Evolutionary conservation across 1,140 invertebrate species (phyloP).

Genomic region (Drosophila busckii): DNA sequence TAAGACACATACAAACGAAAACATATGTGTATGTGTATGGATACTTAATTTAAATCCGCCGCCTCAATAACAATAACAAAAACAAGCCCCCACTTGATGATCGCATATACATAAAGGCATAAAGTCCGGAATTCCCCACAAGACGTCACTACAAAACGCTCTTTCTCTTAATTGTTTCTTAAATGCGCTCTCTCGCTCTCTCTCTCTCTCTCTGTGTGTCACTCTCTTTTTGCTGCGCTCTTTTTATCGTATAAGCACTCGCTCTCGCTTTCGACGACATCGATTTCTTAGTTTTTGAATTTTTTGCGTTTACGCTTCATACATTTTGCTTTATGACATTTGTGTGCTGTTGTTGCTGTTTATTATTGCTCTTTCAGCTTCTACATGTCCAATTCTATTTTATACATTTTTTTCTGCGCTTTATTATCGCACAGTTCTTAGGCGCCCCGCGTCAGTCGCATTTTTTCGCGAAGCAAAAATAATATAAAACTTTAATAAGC

Average conservation of each 20-base stretch:
- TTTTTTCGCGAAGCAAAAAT: conserved; percentile 48
- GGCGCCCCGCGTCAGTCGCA: neutral
- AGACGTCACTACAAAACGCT: conserved; percentile 60
- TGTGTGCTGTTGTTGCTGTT: conserved; percentile 18
- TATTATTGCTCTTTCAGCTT: conserved; percentile 12
- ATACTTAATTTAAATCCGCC: conserved; percentile 53
- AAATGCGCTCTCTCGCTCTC: conserved; percentile 5
- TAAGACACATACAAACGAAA: conserved; percentile 11
- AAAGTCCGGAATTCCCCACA: conserved; percentile 71
- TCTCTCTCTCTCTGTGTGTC: neutral
- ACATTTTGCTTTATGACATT: neutral
- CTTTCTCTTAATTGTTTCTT: too few relatives aligned
- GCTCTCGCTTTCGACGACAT: conserved; percentile 61
- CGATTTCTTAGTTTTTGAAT: conserved; percentile 43
- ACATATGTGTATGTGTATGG: neutral
- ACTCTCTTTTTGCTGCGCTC: conserved; percentile 1
- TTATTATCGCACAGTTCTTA: conserved; percentile 12
- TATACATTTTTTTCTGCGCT: neutral
- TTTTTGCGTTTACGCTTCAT: conserved; percentile 26
- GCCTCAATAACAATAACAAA: conserved; percentile 44
- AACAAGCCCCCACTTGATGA: conserved; percentile 47
- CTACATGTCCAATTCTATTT: conserved; percentile 1
- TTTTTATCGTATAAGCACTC: neutral
- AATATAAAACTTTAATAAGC: conserved; percentile 39
- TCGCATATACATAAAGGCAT: conserved; percentile 76